Conservation (phyloP, 2,113 vertebrate species). For the Tursiops truncatus region DNA sequence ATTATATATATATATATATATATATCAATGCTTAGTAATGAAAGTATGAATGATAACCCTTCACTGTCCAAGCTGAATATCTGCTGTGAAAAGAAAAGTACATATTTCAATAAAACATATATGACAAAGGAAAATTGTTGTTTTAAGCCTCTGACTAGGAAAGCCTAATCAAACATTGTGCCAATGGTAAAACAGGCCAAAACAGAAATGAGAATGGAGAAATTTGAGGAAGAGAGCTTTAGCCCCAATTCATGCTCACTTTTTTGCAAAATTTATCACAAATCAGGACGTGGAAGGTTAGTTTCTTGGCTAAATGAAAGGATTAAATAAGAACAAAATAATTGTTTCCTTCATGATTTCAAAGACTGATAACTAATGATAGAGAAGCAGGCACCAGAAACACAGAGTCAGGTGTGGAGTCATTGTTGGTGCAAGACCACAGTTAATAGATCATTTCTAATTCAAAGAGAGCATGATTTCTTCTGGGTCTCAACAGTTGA, state of each 20-base stretch:
- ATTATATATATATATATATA: not conserved
- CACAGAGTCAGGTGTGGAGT: not conserved
- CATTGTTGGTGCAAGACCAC: not conserved
- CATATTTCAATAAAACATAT: not conserved
- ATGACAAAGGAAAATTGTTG: not conserved
- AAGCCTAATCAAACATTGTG: not conserved
- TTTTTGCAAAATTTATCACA: not conserved
- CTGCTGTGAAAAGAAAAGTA: not conserved
- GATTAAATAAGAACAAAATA: not conserved
- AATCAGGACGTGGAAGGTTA: not conserved
- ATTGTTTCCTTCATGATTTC: not conserved
- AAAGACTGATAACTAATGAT: not conserved
- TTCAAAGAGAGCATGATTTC: not conserved
- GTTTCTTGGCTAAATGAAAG: not conserved
- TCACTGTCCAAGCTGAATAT: not conserved
- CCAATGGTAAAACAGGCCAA: not conserved
- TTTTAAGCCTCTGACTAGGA: not conserved
- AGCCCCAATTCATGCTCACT: not conserved
- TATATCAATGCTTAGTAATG: not conserved
- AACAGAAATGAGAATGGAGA: not conserved
- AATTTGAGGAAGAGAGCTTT: not conserved
- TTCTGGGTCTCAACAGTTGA: not conserved
- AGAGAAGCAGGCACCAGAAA: not conserved
- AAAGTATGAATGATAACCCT: not conserved
- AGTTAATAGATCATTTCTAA: not conserved